Evolutionary conservation across 1,140 invertebrate genomes (phyloP), one percentile per base, ranked within the genome.

Genomic region (Dendrolimus kikuchii): DNA sequence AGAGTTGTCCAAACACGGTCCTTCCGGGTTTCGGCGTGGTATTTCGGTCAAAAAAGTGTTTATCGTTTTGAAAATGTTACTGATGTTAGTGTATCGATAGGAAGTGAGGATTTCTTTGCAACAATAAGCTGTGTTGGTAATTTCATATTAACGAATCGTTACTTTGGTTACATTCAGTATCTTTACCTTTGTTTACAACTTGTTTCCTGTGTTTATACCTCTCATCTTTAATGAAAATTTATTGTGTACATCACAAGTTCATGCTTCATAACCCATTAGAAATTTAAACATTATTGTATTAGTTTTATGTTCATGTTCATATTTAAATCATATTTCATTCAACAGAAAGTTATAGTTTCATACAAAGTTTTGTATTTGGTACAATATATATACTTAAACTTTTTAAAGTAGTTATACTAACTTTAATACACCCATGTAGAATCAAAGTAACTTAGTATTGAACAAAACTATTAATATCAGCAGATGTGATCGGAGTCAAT

Each of bases 171-270:
- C 48, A 71, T 77, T 74, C 64, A 73, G 61, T 64, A 74, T 53
- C 65, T 64, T 65, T 55, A 59, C 59, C 64, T 67, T 78, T 78
- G 79, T 85, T 82, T 82, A 78, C 70, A 78, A 74, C 55, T 78
- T 73, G 74, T 79, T 80, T 77, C 72, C 70, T 66, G 74, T 74
- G 71, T 71, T 71, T 71, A 70, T 64, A 65, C 64, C 64, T 56
- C 64, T 71, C 71, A 71, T 67, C 56, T 59, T 66, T 61, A 66
- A 66, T 70, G 46, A 68, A 64, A 60, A 51, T 57, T 48, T 48
- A 38, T 62, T 50, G 47, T 52, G 60, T 53, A 52, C 38, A 39
- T 40, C 55, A 51, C 53, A 55, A 43, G 56, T 40, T 43, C 10
- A 59, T 43, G 40, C 40, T 49, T 49, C 7, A n/a, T 40, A 51